Base-by-base conservation (phyloP, 2,888 invertebrate species). In the Athrips mouffetella region DNA sequence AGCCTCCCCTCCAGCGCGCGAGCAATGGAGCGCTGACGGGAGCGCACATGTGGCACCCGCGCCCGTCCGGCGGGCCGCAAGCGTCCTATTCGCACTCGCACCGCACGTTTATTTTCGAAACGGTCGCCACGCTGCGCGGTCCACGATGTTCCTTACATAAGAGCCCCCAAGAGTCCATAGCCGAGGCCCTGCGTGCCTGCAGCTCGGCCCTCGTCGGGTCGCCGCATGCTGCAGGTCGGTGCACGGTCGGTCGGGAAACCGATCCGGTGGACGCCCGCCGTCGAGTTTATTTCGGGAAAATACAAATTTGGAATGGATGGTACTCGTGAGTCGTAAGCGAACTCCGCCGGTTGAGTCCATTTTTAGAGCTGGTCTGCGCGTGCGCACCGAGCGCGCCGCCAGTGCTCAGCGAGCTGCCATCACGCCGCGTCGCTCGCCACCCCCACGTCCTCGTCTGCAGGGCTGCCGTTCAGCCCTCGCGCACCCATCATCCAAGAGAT, bases 291-390 rank as follows among this genome's bases (percentile, higher is more conserved):
- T 93, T 93, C 90, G 91, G 91, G 92, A 92, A 92, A 92, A 93
- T 93, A 93, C 93, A 92, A 93, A 93, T 93, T 93, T 93, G 93
- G 93, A 91, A 85, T 84, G 85, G 86, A 85, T 85, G 84, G 85
- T 83, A 84, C 87, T 83, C 82, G 82, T 80, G 81, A 80, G 73
- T 79, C 80, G 83, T 78, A 82, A 85, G 84, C 84, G 80, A 85
- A 83, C 83, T 81, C 86, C 84, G 77, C 68, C 80, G 80, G 82
- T 80, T 78, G 87, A 79, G 72, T 87, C 88, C 88, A 87, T 87
- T 88, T 88, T 88, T 88, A 88, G 88, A 85, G 81, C 81, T 86
- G 83, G 81, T 77, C 83, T 83, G 87, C 85, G 86, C 86, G 80
- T 86, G 84, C 85, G 88, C 85, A 81, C 65, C 73, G 79, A 65